A percentile compares a stretch with the other conserved stretches of the same genome.
Conservation (phyloP, 1,140 invertebrate species). For the Drosophila bipectinata region DNA sequence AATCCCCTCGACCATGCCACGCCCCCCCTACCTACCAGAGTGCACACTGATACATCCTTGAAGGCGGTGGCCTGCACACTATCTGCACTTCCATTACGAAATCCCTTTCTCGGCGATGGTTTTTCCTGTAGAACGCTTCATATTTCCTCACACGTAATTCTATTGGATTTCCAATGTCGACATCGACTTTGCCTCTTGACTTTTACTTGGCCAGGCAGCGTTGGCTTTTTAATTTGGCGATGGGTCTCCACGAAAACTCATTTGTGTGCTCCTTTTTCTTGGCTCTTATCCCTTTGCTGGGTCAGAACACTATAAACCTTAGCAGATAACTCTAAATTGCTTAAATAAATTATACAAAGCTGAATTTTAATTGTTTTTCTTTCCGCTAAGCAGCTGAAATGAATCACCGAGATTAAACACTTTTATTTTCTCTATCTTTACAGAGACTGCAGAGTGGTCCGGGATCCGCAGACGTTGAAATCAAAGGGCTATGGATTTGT, state of each 20-base stretch:
- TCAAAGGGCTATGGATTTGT: slow-evolving; percentile 99
- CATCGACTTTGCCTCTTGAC: slow-evolving; percentile 48
- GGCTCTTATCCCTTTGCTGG: slow-evolving; percentile 1
- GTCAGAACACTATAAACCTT: slow-evolving; percentile 34
- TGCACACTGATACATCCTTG: slow-evolving; percentile 56
- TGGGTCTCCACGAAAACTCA: slow-evolving; percentile 5
- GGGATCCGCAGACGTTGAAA: slow-evolving; percentile 99
- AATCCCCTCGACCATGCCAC: slow-evolving; percentile 69
- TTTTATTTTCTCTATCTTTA: slow-evolving; percentile 71
- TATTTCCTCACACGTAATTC: slow-evolving; percentile 73
- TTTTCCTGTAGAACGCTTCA: slow-evolving; percentile 51
- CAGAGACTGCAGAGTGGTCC: slow-evolving; percentile 99
- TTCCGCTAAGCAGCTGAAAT: slow-evolving; percentile 4
- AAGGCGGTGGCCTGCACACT: slow-evolving; percentile 54
- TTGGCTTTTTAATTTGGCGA: slow-evolving; percentile 42
- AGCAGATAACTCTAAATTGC: slow-evolving; percentile 40
- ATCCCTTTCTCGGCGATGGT: slow-evolving; percentile 45
- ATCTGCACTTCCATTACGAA: slow-evolving; percentile 53
- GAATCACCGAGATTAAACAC: slow-evolving; percentile 26
- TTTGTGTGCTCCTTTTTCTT: slow-evolving; percentile 2
- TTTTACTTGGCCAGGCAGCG: slow-evolving; percentile 25
- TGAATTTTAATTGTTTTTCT: slow-evolving; percentile 32
- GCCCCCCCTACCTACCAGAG: slow-evolving; percentile 29
- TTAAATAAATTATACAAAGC: slow-evolving; percentile 37
- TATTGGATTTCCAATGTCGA: slow-evolving; percentile 58